Evolutionary conservation across 1,140 invertebrate species (phyloP), one percentile per base, ranked within the genome.

Genomic region (Sinella curviseta): DNA sequence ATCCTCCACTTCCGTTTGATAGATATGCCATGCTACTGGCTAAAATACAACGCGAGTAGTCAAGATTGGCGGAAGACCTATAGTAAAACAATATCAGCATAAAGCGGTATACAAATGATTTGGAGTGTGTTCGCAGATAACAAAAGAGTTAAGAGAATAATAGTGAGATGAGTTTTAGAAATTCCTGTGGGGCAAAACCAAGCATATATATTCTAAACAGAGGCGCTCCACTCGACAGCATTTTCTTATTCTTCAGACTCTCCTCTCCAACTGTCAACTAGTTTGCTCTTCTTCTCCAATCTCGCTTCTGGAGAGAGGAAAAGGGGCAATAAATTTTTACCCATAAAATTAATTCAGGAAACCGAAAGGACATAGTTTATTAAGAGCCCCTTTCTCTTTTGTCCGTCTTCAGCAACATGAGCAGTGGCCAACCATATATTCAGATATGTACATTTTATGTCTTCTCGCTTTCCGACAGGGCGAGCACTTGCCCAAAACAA

Each of bases 281-380:
- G n/a, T n/a, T n/a, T n/a, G n/a, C n/a, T n/a, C 75, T 57, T 77
- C 54, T 17, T 28, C 30, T 77, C 75, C 28, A 3, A 30, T 12
- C 16, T n/a, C 12, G 26, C 3, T 28, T 34, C 1, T 26, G 12
- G 26, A 74, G 60, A 30, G n/a, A 35, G 60, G 78, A 60, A 76
- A 31, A 76, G 57, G 30, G 60, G 73, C 30, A 60, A 80, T 78
- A 82, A 79, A 82, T 78, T 76, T 70, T 39, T 35, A 16, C 35
- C 24, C 28, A 67, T 74, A 77, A 79, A 77, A 80, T 77, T 79
- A 81, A 82, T 79, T 77, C 78, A 77, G 77, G 76, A 60, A 81
- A 78, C 78, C 73, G 70, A 81, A 82, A 77, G 77, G 65, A 65
- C 76, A 76, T 77, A 78, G 75, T 77, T 75, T 81, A 84, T 84